These are phyloP conservation scores for Astur gentilis DNA, from an alignment of 2,113 vertebrate species.

Conservation along the genomic window DNA sequence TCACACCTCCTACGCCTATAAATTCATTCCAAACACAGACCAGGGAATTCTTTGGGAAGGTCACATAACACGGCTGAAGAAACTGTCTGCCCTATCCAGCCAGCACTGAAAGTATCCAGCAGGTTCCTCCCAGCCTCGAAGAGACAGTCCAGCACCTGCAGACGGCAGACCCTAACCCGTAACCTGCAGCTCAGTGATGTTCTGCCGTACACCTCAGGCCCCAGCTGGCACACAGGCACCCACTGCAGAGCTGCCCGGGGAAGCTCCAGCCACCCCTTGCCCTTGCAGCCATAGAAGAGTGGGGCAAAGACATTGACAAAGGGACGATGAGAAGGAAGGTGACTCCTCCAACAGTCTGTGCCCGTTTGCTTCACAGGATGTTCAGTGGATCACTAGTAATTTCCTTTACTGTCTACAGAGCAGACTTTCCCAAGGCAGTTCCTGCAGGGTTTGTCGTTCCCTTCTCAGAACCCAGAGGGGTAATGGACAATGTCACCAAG, in stretches of 20 bases:
- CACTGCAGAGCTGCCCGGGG: background rate
- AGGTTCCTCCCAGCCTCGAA: background rate
- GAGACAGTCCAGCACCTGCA: background rate
- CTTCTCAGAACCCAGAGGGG: background rate
- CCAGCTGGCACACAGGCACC: background rate
- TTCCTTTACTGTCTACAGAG: background rate
- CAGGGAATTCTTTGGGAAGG: background rate
- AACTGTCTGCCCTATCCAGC: background rate
- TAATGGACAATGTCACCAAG: background rate
- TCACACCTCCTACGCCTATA: background rate
- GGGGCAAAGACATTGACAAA: background rate
- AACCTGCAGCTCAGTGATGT: rapidly evolving
- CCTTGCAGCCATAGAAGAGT: background rate
- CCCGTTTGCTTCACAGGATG: background rate
- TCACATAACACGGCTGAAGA: background rate
- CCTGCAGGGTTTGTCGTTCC: background rate
- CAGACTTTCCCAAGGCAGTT: background rate
- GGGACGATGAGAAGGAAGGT: background rate
- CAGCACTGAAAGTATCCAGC: background rate
- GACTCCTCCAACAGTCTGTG: background rate
- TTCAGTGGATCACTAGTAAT: background rate
- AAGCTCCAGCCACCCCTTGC: background rate
- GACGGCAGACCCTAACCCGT: background rate
- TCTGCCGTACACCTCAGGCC: background rate
- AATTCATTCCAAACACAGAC: background rate